phyloP scores from a whole-genome alignment of 2,888 invertebrate species.

The Xestia sexstrigata region DNA sequence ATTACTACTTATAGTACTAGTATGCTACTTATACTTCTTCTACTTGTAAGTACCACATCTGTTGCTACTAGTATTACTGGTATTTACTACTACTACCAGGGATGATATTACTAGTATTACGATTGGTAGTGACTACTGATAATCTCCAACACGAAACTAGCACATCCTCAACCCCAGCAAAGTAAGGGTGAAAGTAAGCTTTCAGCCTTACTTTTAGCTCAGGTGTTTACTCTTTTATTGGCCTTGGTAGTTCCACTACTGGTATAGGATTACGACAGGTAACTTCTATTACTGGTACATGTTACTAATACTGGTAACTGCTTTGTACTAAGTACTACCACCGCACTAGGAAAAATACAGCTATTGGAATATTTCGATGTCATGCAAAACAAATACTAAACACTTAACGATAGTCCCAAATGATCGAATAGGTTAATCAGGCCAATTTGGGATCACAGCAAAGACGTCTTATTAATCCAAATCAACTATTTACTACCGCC shows the following conservation, averaged over 20 bases:
- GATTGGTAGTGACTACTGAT: background rate
- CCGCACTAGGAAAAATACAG: background rate
- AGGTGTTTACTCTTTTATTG: background rate
- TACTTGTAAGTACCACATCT: background rate
- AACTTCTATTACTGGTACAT: background rate
- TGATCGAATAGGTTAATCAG: background rate
- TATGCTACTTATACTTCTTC: background rate
- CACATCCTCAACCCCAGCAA: background rate
- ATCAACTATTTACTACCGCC: conserved; percentile 32
- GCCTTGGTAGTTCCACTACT: background rate
- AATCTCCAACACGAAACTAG: background rate
- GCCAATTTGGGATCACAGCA: conserved; percentile 12
- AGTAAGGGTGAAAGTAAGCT: too few relatives aligned
- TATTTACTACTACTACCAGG: background rate
- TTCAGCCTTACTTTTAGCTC: background rate
- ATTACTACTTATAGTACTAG: too few relatives aligned
- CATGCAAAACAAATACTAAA: too few relatives aligned
- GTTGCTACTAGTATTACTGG: background rate
- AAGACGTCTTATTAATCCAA: conserved; percentile 19
- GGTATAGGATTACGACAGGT: background rate
- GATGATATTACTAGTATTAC: background rate
- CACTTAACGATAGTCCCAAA: too few relatives aligned
- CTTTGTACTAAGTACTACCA: too few relatives aligned
- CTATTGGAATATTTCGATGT: background rate
- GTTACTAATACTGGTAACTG: background rate